Conservation (phyloP, 1,140 invertebrate species). For the Papilio helenus region DNA sequence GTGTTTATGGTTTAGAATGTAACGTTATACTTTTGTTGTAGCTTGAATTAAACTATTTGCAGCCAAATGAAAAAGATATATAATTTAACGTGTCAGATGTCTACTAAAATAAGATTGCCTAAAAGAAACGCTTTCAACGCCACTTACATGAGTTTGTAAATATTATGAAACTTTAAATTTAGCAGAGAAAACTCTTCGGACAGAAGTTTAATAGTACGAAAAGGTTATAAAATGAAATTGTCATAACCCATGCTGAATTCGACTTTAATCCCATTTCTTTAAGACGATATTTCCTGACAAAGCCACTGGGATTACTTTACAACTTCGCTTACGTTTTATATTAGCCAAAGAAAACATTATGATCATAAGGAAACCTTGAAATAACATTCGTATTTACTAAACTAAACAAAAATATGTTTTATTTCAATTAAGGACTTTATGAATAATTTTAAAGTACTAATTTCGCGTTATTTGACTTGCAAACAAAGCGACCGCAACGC, state of each 20-base stretch:
- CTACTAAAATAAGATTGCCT: background rate
- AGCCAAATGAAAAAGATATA: background rate
- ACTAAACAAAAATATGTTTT: too few species aligned
- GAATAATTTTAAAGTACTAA: background rate
- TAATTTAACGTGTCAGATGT: background rate
- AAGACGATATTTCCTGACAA: too few species aligned
- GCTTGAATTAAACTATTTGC: background rate
- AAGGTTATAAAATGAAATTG: background rate
- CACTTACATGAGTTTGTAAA: background rate
- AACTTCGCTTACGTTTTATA: too few species aligned
- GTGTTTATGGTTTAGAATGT: too few species aligned
- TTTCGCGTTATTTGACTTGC: background rate
- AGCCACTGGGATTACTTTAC: too few species aligned
- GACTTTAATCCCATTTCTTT: too few species aligned
- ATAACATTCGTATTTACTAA: too few species aligned
- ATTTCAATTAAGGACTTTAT: background rate
- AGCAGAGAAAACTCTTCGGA: background rate
- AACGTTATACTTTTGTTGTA: too few species aligned
- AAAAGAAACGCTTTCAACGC: background rate
- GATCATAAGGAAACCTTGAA: too few species aligned
- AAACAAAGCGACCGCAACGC: conserved; percentile 1
- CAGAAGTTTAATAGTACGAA: background rate
- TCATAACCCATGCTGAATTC: too few species aligned
- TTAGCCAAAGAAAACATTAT: too few species aligned
- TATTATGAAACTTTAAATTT: background rate